These are phyloP conservation scores for Dryoscopus gambensis DNA, from an alignment of 2,113 vertebrate genomes.

Conservation along the genomic window DNA sequence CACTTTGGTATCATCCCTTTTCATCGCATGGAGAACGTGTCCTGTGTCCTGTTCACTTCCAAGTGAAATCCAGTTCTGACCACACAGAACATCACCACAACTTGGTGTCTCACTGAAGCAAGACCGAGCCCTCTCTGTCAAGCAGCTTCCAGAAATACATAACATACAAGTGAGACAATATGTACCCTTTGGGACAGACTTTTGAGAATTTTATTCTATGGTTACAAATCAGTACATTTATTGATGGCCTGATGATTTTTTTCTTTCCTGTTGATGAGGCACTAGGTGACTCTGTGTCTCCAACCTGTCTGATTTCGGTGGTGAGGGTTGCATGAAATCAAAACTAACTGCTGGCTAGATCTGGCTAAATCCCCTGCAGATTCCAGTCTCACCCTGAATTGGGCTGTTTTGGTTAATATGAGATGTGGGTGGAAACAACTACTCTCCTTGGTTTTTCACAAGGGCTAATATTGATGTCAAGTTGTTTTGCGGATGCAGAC, in stretches of 20 bases:
- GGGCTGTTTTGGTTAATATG: neutral
- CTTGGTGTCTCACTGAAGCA: neutral
- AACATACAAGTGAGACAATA: neutral
- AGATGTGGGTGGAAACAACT: neutral
- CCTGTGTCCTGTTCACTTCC: neutral
- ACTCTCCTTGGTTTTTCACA: neutral
- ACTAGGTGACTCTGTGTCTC: neutral
- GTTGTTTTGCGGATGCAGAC: neutral
- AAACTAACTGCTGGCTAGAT: neutral
- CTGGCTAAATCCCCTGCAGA: neutral
- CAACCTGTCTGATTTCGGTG: neutral
- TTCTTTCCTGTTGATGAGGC: neutral
- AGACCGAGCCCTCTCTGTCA: neutral
- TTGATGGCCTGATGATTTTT: neutral
- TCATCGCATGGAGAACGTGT: neutral
- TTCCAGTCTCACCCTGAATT: neutral
- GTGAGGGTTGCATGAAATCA: neutral
- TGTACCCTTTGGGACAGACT: neutral
- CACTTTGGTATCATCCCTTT: neutral
- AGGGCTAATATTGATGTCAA: neutral
- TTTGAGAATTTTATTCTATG: neutral
- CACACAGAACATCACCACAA: neutral
- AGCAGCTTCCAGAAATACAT: neutral
- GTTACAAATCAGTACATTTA: neutral
- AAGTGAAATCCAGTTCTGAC: neutral